Conservation (phyloP, 1,140 invertebrate genomes). For the Sycophaga agraensis region DNA sequence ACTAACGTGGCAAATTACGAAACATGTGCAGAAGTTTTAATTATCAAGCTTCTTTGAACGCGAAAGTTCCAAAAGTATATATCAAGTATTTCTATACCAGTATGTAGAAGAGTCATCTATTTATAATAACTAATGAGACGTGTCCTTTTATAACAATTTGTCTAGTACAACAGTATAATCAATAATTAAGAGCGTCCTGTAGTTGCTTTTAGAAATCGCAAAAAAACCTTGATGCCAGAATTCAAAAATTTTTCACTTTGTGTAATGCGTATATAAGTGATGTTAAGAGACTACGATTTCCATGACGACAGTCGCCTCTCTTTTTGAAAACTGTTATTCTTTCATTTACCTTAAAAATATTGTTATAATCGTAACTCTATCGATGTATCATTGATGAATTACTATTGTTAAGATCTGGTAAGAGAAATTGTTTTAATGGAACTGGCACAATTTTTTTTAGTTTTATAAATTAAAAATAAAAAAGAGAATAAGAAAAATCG, state of each 20-base stretch:
- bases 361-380: background rate
- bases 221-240: conserved; percentile 21
- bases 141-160: conserved; percentile 32
- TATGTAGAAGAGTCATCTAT: conserved; percentile 27
- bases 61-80: conserved; percentile 18
- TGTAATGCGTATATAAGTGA: background rate
- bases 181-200: conserved; percentile 9
- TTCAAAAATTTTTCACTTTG: conserved; percentile 13
- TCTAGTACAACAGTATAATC: conserved; percentile 22
- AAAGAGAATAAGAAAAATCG: background rate
- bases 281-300: background rate
- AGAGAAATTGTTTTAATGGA: conserved; percentile 1
- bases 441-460: conserved; percentile 11
- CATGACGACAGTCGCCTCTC: conserved; percentile 2
- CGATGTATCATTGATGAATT: conserved; percentile 18
- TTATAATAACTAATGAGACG: conserved; percentile 26
- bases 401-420: conserved; percentile 4
- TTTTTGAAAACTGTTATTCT: background rate
- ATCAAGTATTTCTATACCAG: conserved; percentile 34
- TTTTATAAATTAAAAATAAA: conserved; percentile 21
- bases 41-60: conserved; percentile 3
- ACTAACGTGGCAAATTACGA: background rate
- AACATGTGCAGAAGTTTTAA: conserved; percentile 14
- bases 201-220: conserved; percentile 16
- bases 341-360: conserved; percentile 8